Evolutionary conservation across 1,140 invertebrate species (phyloP).

Genomic region (Megalopta genalis): DNA sequence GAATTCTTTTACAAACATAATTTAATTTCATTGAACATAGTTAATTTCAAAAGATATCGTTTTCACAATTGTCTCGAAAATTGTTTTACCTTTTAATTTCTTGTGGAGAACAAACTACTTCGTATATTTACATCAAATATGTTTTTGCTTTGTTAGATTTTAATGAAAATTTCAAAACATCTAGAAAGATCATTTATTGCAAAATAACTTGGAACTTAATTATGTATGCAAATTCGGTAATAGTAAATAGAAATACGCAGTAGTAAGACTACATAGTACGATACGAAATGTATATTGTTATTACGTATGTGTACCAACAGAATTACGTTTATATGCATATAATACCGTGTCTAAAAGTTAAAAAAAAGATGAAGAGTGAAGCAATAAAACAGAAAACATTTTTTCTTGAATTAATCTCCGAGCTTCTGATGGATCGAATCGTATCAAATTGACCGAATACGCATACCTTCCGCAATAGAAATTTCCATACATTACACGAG

Average conservation of each 20-base stretch:
- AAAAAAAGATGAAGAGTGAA: too few species aligned
- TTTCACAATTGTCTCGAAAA: neutral
- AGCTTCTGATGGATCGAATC: neutral
- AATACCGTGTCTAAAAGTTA: neutral
- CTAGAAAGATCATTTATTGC: neutral
- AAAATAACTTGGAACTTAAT: constrained; percentile 1
- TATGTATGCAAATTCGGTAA: neutral
- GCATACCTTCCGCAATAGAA: constrained; percentile 1
- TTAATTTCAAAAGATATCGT: neutral
- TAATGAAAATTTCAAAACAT: constrained; percentile 1
- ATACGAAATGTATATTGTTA: neutral
- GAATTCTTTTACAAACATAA: neutral
- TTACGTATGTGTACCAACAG: constrained; percentile 3
- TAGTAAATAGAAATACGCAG: constrained; percentile 1
- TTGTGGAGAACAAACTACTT: neutral
- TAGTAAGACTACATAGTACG: neutral
- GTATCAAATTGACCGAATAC: neutral
- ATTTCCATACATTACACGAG: constrained; percentile 3
- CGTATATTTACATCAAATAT: neutral
- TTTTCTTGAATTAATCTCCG: too few species aligned
- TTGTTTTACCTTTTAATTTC: neutral
- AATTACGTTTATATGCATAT: neutral
- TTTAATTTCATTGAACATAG: neutral
- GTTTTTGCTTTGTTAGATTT: neutral
- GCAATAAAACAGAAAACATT: too few species aligned